Base-by-base conservation (phyloP, 2,113 vertebrate genomes). In the Ploceus nigricollis region DNA sequence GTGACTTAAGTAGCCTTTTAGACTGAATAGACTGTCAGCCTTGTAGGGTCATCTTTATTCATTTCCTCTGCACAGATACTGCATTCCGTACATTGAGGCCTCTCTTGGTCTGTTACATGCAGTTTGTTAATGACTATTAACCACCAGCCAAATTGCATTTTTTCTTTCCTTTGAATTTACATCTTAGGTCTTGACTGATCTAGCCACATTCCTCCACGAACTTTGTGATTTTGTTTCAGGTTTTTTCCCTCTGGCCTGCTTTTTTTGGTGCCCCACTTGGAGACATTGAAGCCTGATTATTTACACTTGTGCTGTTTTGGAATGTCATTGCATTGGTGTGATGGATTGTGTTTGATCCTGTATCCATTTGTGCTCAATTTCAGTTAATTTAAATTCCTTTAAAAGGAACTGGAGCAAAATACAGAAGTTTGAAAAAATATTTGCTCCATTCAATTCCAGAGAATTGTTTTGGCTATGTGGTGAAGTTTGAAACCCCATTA, bases 1-100 rank as follows among this genome's bases (percentile, higher is more conserved):
- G 94, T 97, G 92, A 93, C 92, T 90, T 96, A 35, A 95, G 65
- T 53, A 54, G 40, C 48, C 64, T 48, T 72, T 78, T 82, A 82
- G 68, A 57, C 13, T 54, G 68, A 83, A 54, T 19, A 23, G 71
- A 47, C 47, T 54, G 31, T 78, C 60, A 86, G 9, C 69, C 61
- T 93, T 66, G 13, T 81, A 83, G 76, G 93, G 82, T 95, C 85
- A 93, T 95, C 51, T 93, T 77, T 95, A 87, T 96, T 93, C 85
- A 93, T 92, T 95, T 96, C 96, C 94, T 95, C 60, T 86, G 33
- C 86, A 88, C 54, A 64, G 60, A 64, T 58, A 45, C 39, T 47
- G 53, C 90, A 78, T 75, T 56, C 58, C 2, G 0, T 64, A 64
- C 84, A 57, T 44, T 57, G 70, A 42, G 80, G 33, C 37, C 45